Evolutionary conservation across 2,888 invertebrate species (phyloP).

Genomic region (Bimastos eiseni): DNA sequence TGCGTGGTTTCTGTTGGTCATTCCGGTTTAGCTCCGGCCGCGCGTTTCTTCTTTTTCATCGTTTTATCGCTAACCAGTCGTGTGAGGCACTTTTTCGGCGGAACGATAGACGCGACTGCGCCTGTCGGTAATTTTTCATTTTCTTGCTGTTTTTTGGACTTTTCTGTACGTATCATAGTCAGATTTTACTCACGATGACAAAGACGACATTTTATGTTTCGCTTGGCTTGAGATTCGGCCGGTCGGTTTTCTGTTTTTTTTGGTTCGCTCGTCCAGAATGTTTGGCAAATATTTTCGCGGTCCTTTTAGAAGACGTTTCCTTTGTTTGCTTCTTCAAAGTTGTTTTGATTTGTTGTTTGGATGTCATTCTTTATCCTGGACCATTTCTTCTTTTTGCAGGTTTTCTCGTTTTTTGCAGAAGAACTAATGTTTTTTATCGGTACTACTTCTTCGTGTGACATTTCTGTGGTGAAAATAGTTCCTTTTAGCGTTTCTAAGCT

Average conservation of each 20-base stretch:
- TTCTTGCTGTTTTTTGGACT: slow-evolving; percentile 9
- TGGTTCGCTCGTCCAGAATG: not conserved
- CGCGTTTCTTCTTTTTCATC: not conserved
- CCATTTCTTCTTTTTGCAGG: not conserved
- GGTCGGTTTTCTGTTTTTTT: not conserved
- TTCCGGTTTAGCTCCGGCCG: not conserved
- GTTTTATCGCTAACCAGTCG: not conserved
- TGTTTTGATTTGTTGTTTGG: not conserved
- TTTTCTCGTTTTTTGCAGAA: not conserved
- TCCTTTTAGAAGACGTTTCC: not conserved
- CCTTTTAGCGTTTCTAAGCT: not conserved
- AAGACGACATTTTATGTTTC: not conserved
- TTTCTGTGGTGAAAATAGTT: not conserved
- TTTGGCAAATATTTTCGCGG: slow-evolving; percentile 13
- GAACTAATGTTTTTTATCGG: not conserved
- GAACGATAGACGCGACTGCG: not conserved
- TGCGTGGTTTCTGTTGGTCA: not conserved
- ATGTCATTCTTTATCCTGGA: slow-evolving; percentile 13
- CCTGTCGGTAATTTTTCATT: not conserved
- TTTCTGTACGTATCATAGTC: not conserved
- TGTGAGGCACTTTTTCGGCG: not conserved
- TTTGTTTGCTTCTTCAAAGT: not conserved
- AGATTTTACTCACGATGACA: not conserved
- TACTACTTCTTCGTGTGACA: not conserved
- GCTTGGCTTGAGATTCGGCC: not conserved